phyloP scores from a whole-genome alignment of 2,888 invertebrate species.

The Hipparchia sbordonii region DNA sequence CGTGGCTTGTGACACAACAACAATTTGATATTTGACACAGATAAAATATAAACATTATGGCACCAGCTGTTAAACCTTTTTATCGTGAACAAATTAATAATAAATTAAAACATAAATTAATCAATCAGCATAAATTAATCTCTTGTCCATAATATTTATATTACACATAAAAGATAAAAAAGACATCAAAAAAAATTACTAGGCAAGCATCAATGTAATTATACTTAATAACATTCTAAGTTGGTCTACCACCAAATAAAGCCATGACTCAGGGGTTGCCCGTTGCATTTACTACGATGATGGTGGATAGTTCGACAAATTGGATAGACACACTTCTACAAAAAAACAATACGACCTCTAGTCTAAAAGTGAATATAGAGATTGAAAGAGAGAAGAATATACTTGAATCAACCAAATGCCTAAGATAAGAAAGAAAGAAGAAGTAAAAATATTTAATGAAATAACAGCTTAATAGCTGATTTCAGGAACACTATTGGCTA shows the following conservation, averaged over 20 bases:
- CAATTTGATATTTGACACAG: conserved; percentile 36
- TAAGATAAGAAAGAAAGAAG: not conserved
- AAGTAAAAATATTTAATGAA: not conserved
- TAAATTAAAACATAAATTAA: too few relatives aligned
- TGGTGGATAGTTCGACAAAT: not conserved
- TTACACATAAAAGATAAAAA: conserved; percentile 25
- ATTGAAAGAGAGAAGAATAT: conserved; percentile 7
- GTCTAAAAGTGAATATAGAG: not conserved
- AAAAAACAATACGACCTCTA: not conserved
- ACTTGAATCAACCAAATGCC: not conserved
- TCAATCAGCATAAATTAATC: not conserved
- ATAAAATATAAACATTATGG: conserved; percentile 38
- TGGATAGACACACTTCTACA: not conserved
- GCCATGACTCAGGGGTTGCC: conserved; percentile 28
- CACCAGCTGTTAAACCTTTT: not conserved
- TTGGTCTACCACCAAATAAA: conserved; percentile 33
- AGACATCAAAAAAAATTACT: conserved; percentile 27
- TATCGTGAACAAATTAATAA: not conserved
- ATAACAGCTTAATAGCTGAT: not conserved
- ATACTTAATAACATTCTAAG: conserved; percentile 19
- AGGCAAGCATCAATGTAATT: conserved; percentile 27
- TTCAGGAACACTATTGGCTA: not conserved
- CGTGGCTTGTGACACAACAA: conserved; percentile 70
- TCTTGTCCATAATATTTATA: conserved; percentile 38
- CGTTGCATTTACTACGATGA: conserved; percentile 3